These are phyloP conservation scores for Microhierax caerulescens DNA, from an alignment of 2,797 vertebrate species.

Conservation along the genomic window DNA sequence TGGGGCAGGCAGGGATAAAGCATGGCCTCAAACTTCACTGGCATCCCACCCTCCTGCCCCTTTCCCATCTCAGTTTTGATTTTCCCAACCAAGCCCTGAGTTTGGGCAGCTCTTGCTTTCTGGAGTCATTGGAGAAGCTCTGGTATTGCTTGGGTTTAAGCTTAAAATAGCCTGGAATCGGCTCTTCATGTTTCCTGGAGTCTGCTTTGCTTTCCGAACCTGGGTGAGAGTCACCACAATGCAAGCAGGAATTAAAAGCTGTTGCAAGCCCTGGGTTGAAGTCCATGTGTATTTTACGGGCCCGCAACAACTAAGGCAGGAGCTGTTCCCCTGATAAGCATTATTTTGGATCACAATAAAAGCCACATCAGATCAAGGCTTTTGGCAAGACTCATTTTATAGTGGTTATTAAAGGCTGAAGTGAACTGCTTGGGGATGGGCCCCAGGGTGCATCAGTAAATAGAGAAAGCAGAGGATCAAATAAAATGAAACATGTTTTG, in stretches of 20 bases:
- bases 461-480: not conserved
- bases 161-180: not conserved
- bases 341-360: not conserved
- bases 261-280: not conserved
- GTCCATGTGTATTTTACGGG: not conserved
- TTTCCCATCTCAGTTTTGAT: not conserved
- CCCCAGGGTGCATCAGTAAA: not conserved
- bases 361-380: not conserved
- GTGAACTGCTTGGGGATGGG: not conserved
- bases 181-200: not conserved
- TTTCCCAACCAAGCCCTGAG: not conserved
- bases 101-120: not conserved
- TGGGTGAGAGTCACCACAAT: accelerated
- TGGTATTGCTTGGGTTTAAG: conserved; percentile 15
- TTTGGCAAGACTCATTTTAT: not conserved
- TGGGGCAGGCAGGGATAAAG: not conserved
- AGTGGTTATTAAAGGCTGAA: not conserved
- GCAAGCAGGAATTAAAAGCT: not conserved
- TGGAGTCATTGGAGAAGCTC: not conserved
- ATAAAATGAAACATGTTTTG: not conserved
- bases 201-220: not conserved
- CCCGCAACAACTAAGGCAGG: not conserved
- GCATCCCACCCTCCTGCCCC: not conserved
- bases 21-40: not conserved
- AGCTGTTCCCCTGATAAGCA: not conserved